These are phyloP conservation scores for Barypeithes pellucidus DNA, from an alignment of 2,888 invertebrate species.

Conservation along the genomic window DNA sequence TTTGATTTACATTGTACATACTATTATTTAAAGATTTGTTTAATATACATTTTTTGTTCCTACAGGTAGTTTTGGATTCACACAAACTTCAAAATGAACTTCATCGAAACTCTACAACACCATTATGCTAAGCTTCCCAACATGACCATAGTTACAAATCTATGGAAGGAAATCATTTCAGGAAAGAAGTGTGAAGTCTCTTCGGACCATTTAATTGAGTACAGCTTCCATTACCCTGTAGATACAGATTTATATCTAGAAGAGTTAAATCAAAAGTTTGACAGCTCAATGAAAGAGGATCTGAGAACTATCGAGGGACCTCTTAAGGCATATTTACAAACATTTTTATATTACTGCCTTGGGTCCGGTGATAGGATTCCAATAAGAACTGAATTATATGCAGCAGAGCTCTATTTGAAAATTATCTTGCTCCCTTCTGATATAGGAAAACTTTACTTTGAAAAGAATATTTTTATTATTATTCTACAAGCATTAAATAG, in stretches of 20 bases:
- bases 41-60: neutral
- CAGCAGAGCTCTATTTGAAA: constrained; percentile 57
- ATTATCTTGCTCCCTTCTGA: constrained; percentile 55
- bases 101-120: constrained; percentile 37
- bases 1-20: no score
- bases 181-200: constrained; percentile 51
- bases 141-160: constrained; percentile 49
- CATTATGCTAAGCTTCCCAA: constrained; percentile 55
- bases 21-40: neutral
- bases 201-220: constrained; percentile 56
- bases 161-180: constrained; percentile 57
- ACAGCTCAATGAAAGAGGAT: constrained; percentile 54
- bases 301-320: constrained; percentile 57
- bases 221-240: constrained; percentile 59
- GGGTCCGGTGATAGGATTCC: constrained; percentile 54
- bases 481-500: constrained; percentile 47
- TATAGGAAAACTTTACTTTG: constrained; percentile 58
- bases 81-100: constrained; percentile 45
- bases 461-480: constrained; percentile 54
- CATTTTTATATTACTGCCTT: constrained; percentile 59
- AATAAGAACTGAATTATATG: constrained; percentile 51
- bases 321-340: constrained; percentile 58
- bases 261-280: constrained; percentile 56
- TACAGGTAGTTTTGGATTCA: neutral
- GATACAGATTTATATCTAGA: constrained; percentile 58